These are phyloP conservation scores for Leptodactylus fallax DNA, from an alignment of 2,797 vertebrate genomes.

Conservation along the genomic window DNA sequence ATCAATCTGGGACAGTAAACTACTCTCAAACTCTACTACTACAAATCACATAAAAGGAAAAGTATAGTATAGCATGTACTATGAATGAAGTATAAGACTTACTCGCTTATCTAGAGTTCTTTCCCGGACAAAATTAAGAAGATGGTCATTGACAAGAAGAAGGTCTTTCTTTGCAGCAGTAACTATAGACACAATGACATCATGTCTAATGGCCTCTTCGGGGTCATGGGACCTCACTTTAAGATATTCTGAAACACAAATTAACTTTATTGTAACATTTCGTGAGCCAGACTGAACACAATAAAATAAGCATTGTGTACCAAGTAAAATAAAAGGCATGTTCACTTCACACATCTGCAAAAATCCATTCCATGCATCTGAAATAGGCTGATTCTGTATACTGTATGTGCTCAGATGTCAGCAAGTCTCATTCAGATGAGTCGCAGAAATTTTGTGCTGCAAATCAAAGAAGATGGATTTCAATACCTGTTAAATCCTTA, in stretches of 20 bases:
- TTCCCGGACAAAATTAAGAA: conserved; percentile 96
- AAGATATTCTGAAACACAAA: conserved; percentile 85
- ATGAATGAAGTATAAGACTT: conserved; percentile 59
- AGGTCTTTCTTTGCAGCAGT: conserved; percentile 98
- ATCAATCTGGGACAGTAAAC: too few relatives aligned
- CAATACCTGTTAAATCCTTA: conserved; percentile 95
- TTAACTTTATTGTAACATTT: neutral
- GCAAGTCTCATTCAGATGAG: too few relatives aligned
- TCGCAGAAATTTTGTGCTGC: neutral
- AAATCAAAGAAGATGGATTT: neutral
- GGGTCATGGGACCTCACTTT: conserved; percentile 97
- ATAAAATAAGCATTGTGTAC: neutral
- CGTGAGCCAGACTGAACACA: neutral
- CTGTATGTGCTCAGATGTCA: neutral
- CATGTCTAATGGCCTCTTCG: conserved; percentile 96
- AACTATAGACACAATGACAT: conserved; percentile 98
- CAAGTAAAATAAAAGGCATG: too few relatives aligned
- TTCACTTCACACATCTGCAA: too few relatives aligned
- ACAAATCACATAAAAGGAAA: too few relatives aligned
- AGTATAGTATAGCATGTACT: too few relatives aligned
- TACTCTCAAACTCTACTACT: too few relatives aligned
- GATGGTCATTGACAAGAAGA: conserved; percentile 91
- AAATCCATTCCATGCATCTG: neutral
- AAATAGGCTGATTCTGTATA: neutral
- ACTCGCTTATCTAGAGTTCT: conserved; percentile 96